Base-by-base conservation (phyloP, 2,113 vertebrate species). In the Entomyzon cyanotis region DNA sequence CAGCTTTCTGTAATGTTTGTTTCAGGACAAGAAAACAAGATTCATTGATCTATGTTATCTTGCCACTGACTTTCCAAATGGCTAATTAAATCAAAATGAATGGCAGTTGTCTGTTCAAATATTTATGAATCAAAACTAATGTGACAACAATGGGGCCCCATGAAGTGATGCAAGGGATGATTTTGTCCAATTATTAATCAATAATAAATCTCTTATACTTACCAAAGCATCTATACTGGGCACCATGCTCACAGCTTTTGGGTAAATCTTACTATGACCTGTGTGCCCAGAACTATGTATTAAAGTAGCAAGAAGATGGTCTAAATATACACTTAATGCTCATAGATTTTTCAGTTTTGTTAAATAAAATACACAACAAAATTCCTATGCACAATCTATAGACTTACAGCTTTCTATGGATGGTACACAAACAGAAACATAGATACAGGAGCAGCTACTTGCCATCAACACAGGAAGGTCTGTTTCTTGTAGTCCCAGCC, bases 401-500 rank as follows among this genome's bases (percentile, higher is more conserved):
- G 52, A 78, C 3, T 73, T 23, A 31, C 37, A 93, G 41, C 37
- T 74, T 39, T 80, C 76, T 28, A 59, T 56, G 68, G 70, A 62
- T 62, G 28, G 41, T 58, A 86, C 84, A 94, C 68, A 87, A 82
- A 84, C 50, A 93, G 47, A 96, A 67, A 93, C n/a, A 89, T 10
- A 82, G 22, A 74, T 20, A 37, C 27, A 74, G 91, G 90, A 75
- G 37, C 62, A 89, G 50, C 52, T 95, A 97, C 99, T 98, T 98
- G 99, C 99, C 99, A 78, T 99, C 99, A 44, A 99, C 99, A 95
- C 99, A 99, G 82, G 99, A 99, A 85, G 99, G 99, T 97, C 99
- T 99, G 98, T 99, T 99, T 97, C 99, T 98, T 83, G 99, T 99
- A 42, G 99, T 99, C 50, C 99, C 99, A 44, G 99, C 99, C 95